Evolutionary conservation across 1,140 invertebrate genomes (phyloP), one percentile per base, ranked within the genome.

Genomic region (Calosoma granatense): DNA sequence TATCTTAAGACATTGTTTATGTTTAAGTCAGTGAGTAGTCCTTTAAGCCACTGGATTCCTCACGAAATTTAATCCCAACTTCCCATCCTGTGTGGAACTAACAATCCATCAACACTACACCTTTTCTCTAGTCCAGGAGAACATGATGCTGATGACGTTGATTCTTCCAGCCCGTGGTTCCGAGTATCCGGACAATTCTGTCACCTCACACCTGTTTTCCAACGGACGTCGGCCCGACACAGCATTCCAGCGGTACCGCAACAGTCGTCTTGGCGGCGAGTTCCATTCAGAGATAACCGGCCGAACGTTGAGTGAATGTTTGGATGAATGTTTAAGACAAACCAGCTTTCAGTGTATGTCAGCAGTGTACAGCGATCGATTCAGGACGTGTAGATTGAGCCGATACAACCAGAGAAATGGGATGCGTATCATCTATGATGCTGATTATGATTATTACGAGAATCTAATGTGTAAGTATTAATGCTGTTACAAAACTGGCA

Each of bases 381-480:
- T 85, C 65, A 79, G 87, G 58, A 88, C 85, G 21, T 94, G 92
- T 69, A 79, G 89, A 26, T 78, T 94, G 20, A 90, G 88, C 65
- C 79, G 88, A 65, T 92, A 87, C 70, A 91, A 90, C 72, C 87
- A 90, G 70, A 81, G 86, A 56, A 89, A 92, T 66, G 88, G 88
- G n/a, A 87, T 89, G 78, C 77, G 88, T 57, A 84, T 93, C 54
- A 86, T 92, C 56, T 92, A 91, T 65, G 90, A 94, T 70, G 85
- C 87, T 0, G 88, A 92, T 70, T 92, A 89, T 71, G 90, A 93
- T 74, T 93, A 92, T 69, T 94, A 92, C 66, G 90, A 94, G 72
- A 92, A 90, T 75, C 76, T 91, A 20, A 89, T 90, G 86, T 85
- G 89, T 92, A 78, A 84, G 87, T 87, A 65, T 64, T 23, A 51